Percentiles rank a stretch among this genome's conserved stretches.
Conservation (phyloP, 2,113 vertebrate genomes). For the Acanthisitta chloris region DNA sequence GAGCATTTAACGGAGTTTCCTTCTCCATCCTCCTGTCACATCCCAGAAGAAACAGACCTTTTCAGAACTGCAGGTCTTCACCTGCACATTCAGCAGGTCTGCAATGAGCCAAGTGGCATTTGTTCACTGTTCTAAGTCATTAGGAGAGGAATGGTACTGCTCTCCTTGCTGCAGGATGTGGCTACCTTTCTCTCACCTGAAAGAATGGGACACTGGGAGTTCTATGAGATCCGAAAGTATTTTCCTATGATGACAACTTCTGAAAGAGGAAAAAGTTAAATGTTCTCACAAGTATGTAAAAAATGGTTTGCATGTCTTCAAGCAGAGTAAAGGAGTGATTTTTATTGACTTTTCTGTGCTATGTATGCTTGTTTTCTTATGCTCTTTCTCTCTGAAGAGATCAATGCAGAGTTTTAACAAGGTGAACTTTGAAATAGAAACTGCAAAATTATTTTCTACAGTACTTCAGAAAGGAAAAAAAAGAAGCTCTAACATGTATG, state of each 20-base stretch:
- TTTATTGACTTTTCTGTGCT: constrained; percentile 30
- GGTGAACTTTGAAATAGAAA: constrained; percentile 12
- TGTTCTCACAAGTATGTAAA: background rate
- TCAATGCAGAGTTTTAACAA: constrained; percentile 21
- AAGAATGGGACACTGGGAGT: background rate
- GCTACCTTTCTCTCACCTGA: background rate
- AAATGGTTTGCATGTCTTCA: background rate
- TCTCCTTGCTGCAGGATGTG: background rate
- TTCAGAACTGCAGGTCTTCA: background rate
- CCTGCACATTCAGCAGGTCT: background rate
- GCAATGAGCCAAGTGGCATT: background rate
- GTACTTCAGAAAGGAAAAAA: background rate
- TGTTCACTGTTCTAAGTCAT: background rate
- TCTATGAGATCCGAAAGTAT: background rate
- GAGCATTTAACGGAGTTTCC: background rate
- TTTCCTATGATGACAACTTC: background rate
- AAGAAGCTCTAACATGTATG: background rate
- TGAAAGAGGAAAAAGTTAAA: background rate
- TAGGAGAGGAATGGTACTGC: background rate
- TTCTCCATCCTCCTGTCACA: background rate
- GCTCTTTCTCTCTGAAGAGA: background rate
- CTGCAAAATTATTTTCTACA: background rate
- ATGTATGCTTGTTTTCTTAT: background rate
- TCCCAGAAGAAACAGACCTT: background rate
- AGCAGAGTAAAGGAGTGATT: background rate